A percentile compares a stretch with the other conserved stretches of the same genome.
phyloP scores from a whole-genome alignment of 2,113 vertebrate genomes.

The Entomyzon cyanotis region DNA sequence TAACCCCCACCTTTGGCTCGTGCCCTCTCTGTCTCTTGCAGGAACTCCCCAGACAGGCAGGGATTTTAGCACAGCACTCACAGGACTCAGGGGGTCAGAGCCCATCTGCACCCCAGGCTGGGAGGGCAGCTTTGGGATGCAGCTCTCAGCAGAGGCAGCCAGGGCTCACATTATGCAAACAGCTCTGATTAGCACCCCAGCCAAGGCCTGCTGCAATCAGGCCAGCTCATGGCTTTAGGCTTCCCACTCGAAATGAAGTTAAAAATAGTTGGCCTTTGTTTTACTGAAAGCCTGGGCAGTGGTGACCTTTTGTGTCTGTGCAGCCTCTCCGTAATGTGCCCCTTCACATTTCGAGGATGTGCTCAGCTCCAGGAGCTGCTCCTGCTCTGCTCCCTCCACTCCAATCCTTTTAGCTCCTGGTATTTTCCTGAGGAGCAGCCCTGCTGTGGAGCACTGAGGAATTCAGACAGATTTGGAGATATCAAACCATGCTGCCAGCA shows the following conservation, averaged over 20 bases:
- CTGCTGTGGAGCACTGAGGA: not conserved
- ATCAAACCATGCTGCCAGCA: rapidly evolving
- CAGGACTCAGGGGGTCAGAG: not conserved
- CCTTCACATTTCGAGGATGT: slow-evolving; percentile 4
- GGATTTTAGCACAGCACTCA: not conserved
- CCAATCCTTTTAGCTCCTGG: rapidly evolving
- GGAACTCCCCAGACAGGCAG: not conserved
- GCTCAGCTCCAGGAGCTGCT: not conserved
- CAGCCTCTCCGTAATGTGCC: not conserved
- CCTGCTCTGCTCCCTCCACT: not conserved
- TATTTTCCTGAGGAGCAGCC: not conserved
- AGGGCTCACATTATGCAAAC: not conserved
- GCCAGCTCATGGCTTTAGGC: slow-evolving; percentile 53
- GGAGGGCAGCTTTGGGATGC: not conserved
- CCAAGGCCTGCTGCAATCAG: slow-evolving; percentile 21
- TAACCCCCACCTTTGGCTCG: not conserved
- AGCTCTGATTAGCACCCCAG: not conserved
- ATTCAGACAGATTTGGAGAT: rapidly evolving
- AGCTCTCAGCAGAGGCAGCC: rapidly evolving
- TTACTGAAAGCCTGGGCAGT: not conserved
- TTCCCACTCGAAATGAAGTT: slow-evolving; percentile 26
- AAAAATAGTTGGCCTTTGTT: slow-evolving; percentile 65
- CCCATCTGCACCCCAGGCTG: rapidly evolving
- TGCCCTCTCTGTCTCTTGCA: rapidly evolving
- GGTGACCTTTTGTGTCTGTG: slow-evolving; percentile 29